Evolutionary conservation across 2,113 vertebrate genomes (phyloP).

Genomic region (Pseudorasbora parva): DNA sequence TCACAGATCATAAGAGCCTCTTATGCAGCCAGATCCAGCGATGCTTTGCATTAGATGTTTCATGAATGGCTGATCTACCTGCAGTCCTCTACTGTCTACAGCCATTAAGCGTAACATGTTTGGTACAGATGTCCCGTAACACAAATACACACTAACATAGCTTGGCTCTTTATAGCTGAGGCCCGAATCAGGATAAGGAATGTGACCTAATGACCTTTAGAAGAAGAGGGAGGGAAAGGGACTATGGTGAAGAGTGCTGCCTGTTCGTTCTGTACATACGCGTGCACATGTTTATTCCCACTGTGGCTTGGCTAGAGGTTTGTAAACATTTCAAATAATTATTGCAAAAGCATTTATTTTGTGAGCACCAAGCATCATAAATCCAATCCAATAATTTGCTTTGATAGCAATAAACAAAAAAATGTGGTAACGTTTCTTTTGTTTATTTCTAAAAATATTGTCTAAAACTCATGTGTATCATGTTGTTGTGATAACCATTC

Average conservation of each 20-base stretch:
- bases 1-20: background rate
- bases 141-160: background rate
- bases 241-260: background rate
- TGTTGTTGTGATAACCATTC: background rate
- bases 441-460: too few species aligned
- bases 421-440: too few species aligned
- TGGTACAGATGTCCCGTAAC: background rate
- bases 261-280: conserved; percentile 14
- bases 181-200: conserved; percentile 55
- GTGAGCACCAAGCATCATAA: too few species aligned
- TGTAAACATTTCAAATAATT: background rate
- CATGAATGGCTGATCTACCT: background rate
- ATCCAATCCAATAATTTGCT: too few species aligned
- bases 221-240: conserved; percentile 32
- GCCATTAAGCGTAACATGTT: background rate
- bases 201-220: conserved; percentile 57
- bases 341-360: too few species aligned
- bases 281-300: conserved; percentile 33
- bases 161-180: conserved; percentile 41
- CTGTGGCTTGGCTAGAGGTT: background rate
- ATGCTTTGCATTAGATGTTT: background rate
- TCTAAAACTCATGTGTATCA: background rate
- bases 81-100: background rate
- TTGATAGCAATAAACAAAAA: too few species aligned
- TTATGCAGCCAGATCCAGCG: background rate